These are phyloP conservation scores for Dryocosmus kuriphilus DNA, from an alignment of 2,888 invertebrate species.

Conservation along the genomic window DNA sequence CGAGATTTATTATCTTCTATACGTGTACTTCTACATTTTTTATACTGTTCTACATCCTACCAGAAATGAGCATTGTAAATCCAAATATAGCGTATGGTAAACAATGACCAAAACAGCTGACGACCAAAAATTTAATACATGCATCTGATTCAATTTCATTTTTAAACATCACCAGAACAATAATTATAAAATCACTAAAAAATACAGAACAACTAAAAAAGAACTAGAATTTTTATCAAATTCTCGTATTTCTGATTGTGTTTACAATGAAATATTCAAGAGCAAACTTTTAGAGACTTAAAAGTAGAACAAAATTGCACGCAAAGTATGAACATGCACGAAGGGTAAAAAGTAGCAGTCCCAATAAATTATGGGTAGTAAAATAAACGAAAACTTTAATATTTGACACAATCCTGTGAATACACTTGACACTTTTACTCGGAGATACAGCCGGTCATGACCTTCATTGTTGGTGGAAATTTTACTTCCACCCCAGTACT, in stretches of 20 bases:
- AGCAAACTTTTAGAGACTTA: not conserved
- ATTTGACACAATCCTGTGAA: constrained; percentile 19
- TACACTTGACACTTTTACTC: constrained; percentile 12
- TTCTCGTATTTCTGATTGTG: constrained; percentile 3
- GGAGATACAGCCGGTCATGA: not conserved
- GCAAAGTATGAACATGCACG: constrained; percentile 5
- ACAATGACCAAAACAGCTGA: constrained; percentile 29
- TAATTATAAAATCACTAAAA: not conserved
- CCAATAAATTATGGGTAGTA: not conserved
- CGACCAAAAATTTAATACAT: constrained; percentile 30
- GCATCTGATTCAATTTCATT: constrained; percentile 8
- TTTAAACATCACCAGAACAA: not conserved
- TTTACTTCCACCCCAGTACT: too few species aligned
- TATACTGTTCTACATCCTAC: constrained; percentile 15
- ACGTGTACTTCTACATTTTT: constrained; percentile 32
- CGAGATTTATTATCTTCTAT: constrained; percentile 26
- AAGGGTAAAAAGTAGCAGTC: constrained; percentile 4
- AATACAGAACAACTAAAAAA: too few species aligned
- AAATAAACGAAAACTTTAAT: constrained; percentile 1
- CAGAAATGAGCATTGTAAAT: constrained; percentile 17
- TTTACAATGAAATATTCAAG: constrained; percentile 18
- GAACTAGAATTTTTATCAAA: too few species aligned
- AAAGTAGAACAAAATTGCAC: not conserved
- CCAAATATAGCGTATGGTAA: constrained; percentile 16
- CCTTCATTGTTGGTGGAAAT: constrained; percentile 1